phyloP scores from a whole-genome alignment of 2,888 invertebrate genomes.

The Timema podura region DNA sequence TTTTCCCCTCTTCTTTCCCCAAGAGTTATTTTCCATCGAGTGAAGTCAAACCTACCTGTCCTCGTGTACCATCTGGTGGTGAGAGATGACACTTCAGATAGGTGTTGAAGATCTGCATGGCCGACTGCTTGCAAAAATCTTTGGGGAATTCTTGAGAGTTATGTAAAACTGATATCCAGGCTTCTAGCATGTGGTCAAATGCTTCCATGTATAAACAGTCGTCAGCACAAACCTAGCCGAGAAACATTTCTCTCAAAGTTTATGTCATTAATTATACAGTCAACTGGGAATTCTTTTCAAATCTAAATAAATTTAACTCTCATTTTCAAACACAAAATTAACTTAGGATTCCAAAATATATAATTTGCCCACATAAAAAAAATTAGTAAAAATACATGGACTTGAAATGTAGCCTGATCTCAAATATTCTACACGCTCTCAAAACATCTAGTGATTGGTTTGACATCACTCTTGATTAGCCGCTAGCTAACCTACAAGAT shows the following conservation, averaged over 20 bases:
- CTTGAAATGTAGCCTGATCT: too few species aligned
- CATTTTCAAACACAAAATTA: neutral
- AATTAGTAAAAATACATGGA: too few species aligned
- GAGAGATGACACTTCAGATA: conserved; percentile 77
- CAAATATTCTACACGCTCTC: neutral
- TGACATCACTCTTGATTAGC: conserved; percentile 37
- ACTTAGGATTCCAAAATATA: neutral
- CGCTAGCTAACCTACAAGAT: too few species aligned
- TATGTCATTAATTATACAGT: neutral
- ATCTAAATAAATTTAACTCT: neutral
- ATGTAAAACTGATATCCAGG: conserved; percentile 59
- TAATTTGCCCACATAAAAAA: too few species aligned
- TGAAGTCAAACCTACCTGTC: conserved; percentile 48
- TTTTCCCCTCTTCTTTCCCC: too few species aligned
- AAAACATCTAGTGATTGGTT: neutral
- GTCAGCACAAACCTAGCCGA: conserved; percentile 38
- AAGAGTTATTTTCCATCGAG: neutral
- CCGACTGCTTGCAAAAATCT: conserved; percentile 47
- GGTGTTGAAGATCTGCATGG: conserved; percentile 66
- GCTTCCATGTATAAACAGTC: conserved; percentile 60
- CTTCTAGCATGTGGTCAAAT: conserved; percentile 62
- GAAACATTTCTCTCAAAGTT: neutral
- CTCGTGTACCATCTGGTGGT: conserved; percentile 71
- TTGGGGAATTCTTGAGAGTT: conserved; percentile 45
- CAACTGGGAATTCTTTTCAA: neutral